A percentile compares a stretch with the other conserved stretches of the same genome.
phyloP scores from a whole-genome alignment of 2,113 vertebrate genomes.

The human (Homo sapiens) region GRCh38 chr6:3385501-3386000 shows the following conservation, averaged over 20 bases:
- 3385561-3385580: not conserved
- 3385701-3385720: not conserved
- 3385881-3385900: not conserved
- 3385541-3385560: fast-evolving
- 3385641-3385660: no score
- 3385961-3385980: not conserved
- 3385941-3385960: not conserved
- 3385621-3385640: not conserved
- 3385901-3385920: not conserved
- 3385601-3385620: not conserved
- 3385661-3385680: not conserved
- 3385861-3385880: not conserved
- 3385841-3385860: not conserved
- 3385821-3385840: not conserved
- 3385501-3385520: no score
- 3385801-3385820: not conserved
- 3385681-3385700: not conserved
- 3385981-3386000: not conserved
- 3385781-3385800: not conserved
- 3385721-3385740: not conserved
- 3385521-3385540: not conserved
- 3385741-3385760: not conserved
- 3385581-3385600: not conserved
- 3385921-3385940: not conserved
- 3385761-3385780: not conserved